phyloP scores from a whole-genome alignment of 2,113 vertebrate genomes.

The Lucifuga dentata region DNA sequence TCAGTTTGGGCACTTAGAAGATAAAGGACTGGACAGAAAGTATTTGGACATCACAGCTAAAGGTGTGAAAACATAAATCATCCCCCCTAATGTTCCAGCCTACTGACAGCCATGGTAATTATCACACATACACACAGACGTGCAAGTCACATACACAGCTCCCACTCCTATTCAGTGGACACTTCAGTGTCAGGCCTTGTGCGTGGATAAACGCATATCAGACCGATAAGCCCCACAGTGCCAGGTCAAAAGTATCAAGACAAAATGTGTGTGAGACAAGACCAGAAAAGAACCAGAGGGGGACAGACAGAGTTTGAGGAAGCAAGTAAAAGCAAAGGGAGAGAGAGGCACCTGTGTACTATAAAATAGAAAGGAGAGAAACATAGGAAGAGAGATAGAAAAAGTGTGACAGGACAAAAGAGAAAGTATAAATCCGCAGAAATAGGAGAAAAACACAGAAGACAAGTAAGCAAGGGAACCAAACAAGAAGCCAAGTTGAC shows the following conservation, averaged over 20 bases:
- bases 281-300: constrained; percentile 7
- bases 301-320: background rate
- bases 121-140: constrained; percentile 50
- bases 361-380: background rate
- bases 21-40: constrained; percentile 14
- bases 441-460: constrained; percentile 26
- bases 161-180: constrained; percentile 47
- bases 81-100: constrained; percentile 41
- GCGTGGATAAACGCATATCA: constrained; percentile 62
- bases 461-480: constrained; percentile 30
- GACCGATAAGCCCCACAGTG: constrained; percentile 51
- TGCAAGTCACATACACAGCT: constrained; percentile 29
- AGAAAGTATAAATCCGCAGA: constrained; percentile 59
- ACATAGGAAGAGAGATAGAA: constrained; percentile 10
- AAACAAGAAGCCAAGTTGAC: constrained; percentile 30
- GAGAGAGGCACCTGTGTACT: background rate
- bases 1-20: constrained; percentile 7
- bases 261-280: constrained; percentile 31
- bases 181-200: constrained; percentile 47
- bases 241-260: constrained; percentile 63
- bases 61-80: constrained; percentile 72
- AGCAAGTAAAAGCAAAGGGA: constrained; percentile 5
- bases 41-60: constrained; percentile 53
- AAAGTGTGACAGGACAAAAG: constrained; percentile 32
- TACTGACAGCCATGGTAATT: constrained; percentile 64